Percentiles rank a stretch among this genome's conserved stretches.
These are phyloP conservation scores for Probosciger aterrimus DNA, from an alignment of 2,113 vertebrate genomes.

Conservation along the genomic window DNA sequence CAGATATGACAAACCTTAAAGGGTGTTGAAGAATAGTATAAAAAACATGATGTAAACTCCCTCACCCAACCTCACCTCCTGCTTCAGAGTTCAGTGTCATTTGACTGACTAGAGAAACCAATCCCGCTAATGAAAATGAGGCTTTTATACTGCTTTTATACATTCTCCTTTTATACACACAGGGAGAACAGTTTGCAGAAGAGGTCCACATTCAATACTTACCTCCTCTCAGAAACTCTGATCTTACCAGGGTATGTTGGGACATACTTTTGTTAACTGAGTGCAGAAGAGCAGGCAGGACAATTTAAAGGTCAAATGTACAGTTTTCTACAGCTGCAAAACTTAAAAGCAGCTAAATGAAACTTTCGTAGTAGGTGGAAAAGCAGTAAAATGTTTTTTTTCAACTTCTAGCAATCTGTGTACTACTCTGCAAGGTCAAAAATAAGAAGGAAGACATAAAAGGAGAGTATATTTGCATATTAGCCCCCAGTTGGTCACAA, in stretches of 20 bases:
- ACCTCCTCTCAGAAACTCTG: background rate
- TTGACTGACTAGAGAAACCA: background rate
- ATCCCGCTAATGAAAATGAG: background rate
- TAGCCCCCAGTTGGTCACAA: background rate
- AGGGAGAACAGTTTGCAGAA: background rate
- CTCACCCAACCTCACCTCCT: background rate
- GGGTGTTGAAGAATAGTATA: background rate
- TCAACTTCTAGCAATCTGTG: background rate
- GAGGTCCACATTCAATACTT: background rate
- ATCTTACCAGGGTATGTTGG: background rate
- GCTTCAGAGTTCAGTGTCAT: background rate
- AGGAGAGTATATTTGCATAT: background rate
- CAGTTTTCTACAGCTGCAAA: background rate
- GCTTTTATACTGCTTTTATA: background rate
- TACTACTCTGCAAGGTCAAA: background rate
- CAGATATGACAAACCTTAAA: background rate
- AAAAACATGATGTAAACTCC: background rate
- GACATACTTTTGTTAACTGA: background rate
- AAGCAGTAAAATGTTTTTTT: background rate
- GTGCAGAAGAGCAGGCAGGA: background rate
- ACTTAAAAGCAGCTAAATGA: background rate
- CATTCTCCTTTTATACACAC: background rate
- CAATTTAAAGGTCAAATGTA: background rate
- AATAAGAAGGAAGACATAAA: background rate
- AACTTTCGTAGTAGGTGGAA: background rate